Evolutionary conservation across 2,888 invertebrate genomes (phyloP).

Genomic region (Paralinhomoeus sp.): DNA sequence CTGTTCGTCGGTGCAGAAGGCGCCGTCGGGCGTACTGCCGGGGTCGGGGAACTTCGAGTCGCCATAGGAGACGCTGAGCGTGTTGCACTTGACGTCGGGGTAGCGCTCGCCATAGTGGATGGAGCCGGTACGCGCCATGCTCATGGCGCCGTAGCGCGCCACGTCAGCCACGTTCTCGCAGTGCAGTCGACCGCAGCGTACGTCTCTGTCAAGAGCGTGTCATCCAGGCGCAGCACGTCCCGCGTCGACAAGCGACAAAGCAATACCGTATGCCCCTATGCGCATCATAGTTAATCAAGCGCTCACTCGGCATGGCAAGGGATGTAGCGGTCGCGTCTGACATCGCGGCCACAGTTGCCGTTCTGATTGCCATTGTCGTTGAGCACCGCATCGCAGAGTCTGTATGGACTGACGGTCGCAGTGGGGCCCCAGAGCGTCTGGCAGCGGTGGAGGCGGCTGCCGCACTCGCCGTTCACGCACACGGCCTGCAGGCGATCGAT

Average conservation of each 20-base stretch:
- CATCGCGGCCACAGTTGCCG: constrained; percentile 83
- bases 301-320: constrained; percentile 47
- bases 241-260: no score
- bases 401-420: constrained; percentile 52
- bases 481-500: constrained; percentile 39
- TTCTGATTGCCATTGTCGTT: constrained; percentile 50
- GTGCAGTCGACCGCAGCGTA: constrained; percentile 74
- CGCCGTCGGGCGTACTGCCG: constrained; percentile 80
- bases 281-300: not conserved
- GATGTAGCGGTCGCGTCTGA: constrained; percentile 44
- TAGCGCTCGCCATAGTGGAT: not conserved
- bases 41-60: constrained; percentile 78
- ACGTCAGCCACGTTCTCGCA: constrained; percentile 79
- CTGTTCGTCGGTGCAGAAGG: constrained; percentile 64
- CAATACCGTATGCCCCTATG: no score
- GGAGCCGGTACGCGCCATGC: not conserved
- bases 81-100: constrained; percentile 4
- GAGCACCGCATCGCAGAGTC: constrained; percentile 62
- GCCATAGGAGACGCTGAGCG: constrained; percentile 43
- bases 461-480: constrained; percentile 67
- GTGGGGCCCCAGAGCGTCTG: constrained; percentile 75
- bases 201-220: constrained; percentile 31
- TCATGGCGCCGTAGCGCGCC: constrained; percentile 37
- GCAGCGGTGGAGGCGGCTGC: constrained; percentile 71
- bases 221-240: no score